Conservation (phyloP, 2,113 vertebrate genomes). For the Varanus salvator region DNA sequence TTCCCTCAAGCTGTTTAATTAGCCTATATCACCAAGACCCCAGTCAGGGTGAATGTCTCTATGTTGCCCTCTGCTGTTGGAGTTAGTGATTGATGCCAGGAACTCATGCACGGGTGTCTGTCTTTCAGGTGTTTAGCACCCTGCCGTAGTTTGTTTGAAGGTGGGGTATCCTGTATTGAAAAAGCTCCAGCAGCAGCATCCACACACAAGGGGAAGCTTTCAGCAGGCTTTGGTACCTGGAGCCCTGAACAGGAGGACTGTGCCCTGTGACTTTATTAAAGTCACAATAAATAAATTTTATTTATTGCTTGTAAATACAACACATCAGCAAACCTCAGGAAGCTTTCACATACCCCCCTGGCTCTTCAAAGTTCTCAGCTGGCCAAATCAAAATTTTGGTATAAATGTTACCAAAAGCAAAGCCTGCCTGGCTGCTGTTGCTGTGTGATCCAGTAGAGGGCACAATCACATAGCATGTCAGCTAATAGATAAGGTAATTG, state of each 20-base stretch:
- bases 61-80: neutral
- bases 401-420: neutral
- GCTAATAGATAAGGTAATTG: neutral
- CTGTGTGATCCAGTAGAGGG: conserved; percentile 27
- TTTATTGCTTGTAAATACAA: neutral
- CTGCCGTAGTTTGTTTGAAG: neutral
- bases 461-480: neutral
- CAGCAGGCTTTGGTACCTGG: neutral
- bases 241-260: neutral
- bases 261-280: neutral
- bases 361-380: neutral
- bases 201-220: neutral
- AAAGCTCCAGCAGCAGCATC: neutral
- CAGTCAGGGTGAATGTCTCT: neutral
- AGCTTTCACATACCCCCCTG: neutral
- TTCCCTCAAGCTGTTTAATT: neutral
- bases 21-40: neutral
- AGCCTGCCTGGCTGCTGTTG: neutral
- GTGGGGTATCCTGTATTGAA: neutral
- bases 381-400: neutral
- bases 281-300: neutral
- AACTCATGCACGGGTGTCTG: neutral
- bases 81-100: neutral
- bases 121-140: neutral
- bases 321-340: neutral